Evolutionary conservation across 2,888 invertebrate species (phyloP).

Genomic region (Lomographa bimaculata): DNA sequence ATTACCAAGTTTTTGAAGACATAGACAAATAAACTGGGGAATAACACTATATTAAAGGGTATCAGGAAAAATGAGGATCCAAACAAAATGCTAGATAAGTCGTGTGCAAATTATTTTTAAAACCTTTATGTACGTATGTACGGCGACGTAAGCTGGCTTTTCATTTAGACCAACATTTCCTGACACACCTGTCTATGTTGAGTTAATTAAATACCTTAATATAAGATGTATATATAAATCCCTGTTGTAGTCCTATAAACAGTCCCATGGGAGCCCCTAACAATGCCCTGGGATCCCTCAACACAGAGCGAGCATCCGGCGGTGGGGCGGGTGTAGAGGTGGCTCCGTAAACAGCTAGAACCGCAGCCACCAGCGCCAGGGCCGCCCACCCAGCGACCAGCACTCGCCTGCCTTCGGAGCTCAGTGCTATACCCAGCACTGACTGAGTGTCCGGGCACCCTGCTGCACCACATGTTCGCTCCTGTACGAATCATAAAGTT

Average conservation of each 20-base stretch:
- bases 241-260: conserved; percentile 93
- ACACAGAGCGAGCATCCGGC: conserved; percentile 57
- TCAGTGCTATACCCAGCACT: conserved; percentile 57
- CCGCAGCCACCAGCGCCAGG: conserved; percentile 55
- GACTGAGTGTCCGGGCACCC: conserved; percentile 69
- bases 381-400: conserved; percentile 66
- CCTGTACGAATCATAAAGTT: too few species aligned
- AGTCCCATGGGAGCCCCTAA: conserved; percentile 90
- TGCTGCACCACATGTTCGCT: conserved; percentile 66
- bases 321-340: conserved; percentile 64
- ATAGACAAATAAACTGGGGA: too few species aligned
- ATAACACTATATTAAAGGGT: too few species aligned
- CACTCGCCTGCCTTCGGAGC: conserved; percentile 57
- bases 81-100: too few species aligned
- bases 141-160: too few species aligned
- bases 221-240: conserved; percentile 92
- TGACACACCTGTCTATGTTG: too few species aligned
- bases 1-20: too few species aligned
- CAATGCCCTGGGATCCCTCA: conserved; percentile 85
- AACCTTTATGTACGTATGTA: too few species aligned
- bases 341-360: conserved; percentile 62
- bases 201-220: too few species aligned
- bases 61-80: too few species aligned
- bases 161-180: too few species aligned
- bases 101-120: too few species aligned